Evolutionary conservation across 2,888 invertebrate genomes (phyloP), one percentile per base, ranked within the genome.

Genomic region (Sturmia bella): DNA sequence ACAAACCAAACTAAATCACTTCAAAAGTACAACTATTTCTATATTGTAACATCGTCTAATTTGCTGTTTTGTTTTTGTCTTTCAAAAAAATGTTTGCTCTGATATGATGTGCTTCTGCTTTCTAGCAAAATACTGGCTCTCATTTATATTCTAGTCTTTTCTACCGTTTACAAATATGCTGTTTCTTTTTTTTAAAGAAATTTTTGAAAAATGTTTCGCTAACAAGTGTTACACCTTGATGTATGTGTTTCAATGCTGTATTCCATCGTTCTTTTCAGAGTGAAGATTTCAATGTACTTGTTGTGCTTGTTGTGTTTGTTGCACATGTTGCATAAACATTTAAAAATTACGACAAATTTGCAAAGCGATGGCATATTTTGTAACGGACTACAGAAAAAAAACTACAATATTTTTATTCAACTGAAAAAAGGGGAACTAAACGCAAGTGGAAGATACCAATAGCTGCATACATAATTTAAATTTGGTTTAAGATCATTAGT

Each of bases 161-260:
- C 32, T 32, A 13, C 15, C 45, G 11, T 52, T 24, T 66, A 1
- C 17, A 56, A 57, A 59, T 43, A 27, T 32, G 9, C 43, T 68
- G 52, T 11, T 5, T n/a, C n/a, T 39, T 74, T 74, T 24, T 12
- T 39, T n/a, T 13, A 54, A 43, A 68, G 32, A 50, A 37, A 27
- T 68, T 59, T 48, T 17, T 12, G 2, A 11, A 50, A 39, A n/a
- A 66, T 48, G 45, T 45, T 72, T 78, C 72, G 12, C 52, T 41
- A 78, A 69, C 78, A 82, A 82, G 74, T 82, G 82, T 82, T 82
- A 69, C 81, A 78, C 74, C 78, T 69, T 78, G 78, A 82, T 78
- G 74, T 74, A 74, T 78, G 74, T 74, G 70, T 78, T 78, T 59
- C 37, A 45, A 37, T 32, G 72, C 4, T 72, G 27, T 72, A 64